Evolutionary conservation across 2,797 vertebrate species (phyloP).

Genomic region (Gobio occitaniae): DNA sequence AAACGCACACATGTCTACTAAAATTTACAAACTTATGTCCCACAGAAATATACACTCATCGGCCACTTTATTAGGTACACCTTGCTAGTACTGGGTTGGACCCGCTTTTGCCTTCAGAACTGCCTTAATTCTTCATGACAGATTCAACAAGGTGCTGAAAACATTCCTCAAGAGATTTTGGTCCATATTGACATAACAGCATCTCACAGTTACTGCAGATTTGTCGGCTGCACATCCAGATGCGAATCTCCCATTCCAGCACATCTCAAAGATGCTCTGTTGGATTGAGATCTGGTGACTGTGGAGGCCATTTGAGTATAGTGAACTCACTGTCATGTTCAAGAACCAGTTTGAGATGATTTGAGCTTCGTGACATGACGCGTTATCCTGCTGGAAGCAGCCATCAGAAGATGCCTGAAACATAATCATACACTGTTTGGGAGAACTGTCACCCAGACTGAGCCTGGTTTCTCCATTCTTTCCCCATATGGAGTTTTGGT

Average conservation of each 20-base stretch:
- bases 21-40: neutral
- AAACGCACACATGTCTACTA: neutral
- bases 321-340: too few species aligned
- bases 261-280: conserved; percentile 48
- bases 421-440: too few species aligned
- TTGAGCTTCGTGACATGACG: too few species aligned
- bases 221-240: conserved; percentile 69
- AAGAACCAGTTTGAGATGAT: neutral
- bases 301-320: neutral
- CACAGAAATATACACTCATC: neutral
- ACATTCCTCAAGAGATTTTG: neutral
- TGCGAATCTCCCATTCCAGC: conserved; percentile 61
- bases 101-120: neutral
- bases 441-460: too few species aligned
- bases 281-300: neutral
- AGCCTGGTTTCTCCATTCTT: too few species aligned
- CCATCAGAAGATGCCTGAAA: too few species aligned
- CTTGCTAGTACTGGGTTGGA: neutral
- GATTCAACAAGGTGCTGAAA: neutral
- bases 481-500: too few species aligned
- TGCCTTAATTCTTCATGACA: neutral
- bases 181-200: neutral
- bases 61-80: neutral
- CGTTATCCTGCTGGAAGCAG: too few species aligned
- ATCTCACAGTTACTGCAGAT: conserved; percentile 46